phyloP scores from a whole-genome alignment of 2,888 invertebrate species.

The Charanyca ferruginea region DNA sequence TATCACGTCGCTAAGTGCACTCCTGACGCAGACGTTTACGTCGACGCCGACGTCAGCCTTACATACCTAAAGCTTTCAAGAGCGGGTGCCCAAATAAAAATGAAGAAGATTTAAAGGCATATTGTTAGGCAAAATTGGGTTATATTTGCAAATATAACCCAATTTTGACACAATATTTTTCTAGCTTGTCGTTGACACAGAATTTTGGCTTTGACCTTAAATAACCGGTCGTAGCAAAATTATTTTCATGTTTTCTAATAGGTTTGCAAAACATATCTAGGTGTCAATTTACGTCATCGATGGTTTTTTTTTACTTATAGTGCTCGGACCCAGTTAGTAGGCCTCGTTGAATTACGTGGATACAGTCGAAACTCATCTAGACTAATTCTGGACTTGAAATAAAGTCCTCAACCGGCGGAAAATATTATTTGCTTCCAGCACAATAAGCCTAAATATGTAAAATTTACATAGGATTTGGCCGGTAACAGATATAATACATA shows the following conservation, averaged over 20 bases:
- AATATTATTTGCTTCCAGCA: too few species aligned
- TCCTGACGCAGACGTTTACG: conserved; percentile 48
- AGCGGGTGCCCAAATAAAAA: conserved; percentile 43
- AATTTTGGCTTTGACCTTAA: conserved; percentile 1
- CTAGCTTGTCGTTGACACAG: neutral
- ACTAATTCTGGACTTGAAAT: neutral
- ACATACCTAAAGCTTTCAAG: conserved; percentile 42
- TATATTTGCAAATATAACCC: conserved; percentile 1
- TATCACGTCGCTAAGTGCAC: conserved; percentile 61
- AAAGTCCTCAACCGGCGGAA: neutral
- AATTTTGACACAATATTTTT: neutral
- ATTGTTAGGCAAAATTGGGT: neutral
- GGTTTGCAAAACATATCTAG: neutral
- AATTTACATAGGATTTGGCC: too few species aligned
- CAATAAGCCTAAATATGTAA: too few species aligned
- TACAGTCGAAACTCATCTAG: neutral
- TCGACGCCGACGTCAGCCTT: conserved; percentile 42
- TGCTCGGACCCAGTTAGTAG: too few species aligned
- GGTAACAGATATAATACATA: too few species aligned
- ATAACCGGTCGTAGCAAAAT: too few species aligned
- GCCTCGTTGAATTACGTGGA: too few species aligned
- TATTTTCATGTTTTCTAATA: neutral
- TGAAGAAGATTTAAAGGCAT: conserved; percentile 3
- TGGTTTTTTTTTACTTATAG: too few species aligned
- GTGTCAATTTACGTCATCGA: neutral